Evolutionary conservation across 2,113 vertebrate species (phyloP).

Genomic region (Bungarus multicinctus): DNA sequence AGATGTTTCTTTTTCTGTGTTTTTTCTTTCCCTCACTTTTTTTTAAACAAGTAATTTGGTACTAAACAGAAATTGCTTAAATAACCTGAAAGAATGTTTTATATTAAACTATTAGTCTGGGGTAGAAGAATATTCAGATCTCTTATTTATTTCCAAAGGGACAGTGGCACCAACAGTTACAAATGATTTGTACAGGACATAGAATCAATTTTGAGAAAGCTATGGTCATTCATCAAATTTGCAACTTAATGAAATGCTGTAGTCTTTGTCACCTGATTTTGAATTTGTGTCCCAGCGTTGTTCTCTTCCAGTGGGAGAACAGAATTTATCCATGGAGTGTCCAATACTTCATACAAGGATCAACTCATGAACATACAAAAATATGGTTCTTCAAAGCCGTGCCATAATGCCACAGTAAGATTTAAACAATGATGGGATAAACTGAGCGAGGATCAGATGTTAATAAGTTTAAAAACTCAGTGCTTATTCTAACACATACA

Average conservation of each 20-base stretch:
- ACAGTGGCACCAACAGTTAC: not conserved
- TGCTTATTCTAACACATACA: not conserved
- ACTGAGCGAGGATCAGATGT: not conserved
- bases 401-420: not conserved
- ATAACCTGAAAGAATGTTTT: constrained; percentile 21
- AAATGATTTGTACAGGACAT: not conserved
- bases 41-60: not conserved
- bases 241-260: not conserved
- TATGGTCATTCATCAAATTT: not conserved
- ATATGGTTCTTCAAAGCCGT: not conserved
- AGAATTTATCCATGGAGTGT: not conserved
- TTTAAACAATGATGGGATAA: not conserved
- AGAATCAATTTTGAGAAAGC: not conserved
- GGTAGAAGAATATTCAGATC: not conserved
- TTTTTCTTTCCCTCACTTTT: not conserved
- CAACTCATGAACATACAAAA: not conserved
- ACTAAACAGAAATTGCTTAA: constrained; percentile 20
- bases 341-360: not conserved
- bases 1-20: constrained; percentile 15
- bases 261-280: not conserved
- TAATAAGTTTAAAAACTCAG: not conserved
- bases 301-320: not conserved
- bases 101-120: constrained; percentile 9
- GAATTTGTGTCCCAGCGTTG: not conserved
- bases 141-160: not conserved